Base-by-base conservation (phyloP, 2,113 vertebrate species). In the Ramphastos sulfuratus region DNA sequence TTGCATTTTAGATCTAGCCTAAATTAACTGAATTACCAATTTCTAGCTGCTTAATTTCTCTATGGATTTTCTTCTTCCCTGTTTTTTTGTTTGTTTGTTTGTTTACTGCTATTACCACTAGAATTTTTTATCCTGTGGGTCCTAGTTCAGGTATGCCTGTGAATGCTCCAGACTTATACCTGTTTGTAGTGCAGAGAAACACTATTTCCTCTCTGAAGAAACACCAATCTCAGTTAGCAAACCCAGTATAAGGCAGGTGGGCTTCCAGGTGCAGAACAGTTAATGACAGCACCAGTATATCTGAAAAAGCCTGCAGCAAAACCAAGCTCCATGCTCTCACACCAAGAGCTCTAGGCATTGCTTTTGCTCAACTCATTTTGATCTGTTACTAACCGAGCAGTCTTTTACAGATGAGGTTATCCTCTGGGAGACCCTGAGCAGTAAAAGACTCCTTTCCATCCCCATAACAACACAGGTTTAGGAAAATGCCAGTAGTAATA, bases 401-500 rank as follows among this genome's bases (percentile, higher is more conserved):
- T 87, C 15, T 75, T 70, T 92, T 85, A 37, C 55, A 82, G 56
- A 66, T 71, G 78, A 82, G 56, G 66, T 80, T 86, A 82, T 70
- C 55, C 64, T 66, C 72, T 83, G 17, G 54, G 85, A 78, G 92
- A 67, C 48, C 39, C 55, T 59, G n/a, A 18, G 15, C 28, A n/a
- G 61, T 63, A 69, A 85, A 93, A 81, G 21, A 7, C 33, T 55
- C 35, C 31, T 91, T 93, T 92, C 65, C 39, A 55, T 81, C 25
- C 77, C 3, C 2, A 1, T 76, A 89, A 71, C 39, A 89, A 27
- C 60, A 10, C 8, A 55, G 58, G 30, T 67, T 92, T 82, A 93
- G 78, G 75, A 61, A 92, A 94, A 96, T 44, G 61, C 28, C n/a
- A 74, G 28, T 28, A 88, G 65, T 65, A 91, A 89, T 76, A 82